Evolutionary conservation across 2,888 invertebrate genomes (phyloP), one percentile per base, ranked within the genome.

Genomic region (Orthosia gothica): DNA sequence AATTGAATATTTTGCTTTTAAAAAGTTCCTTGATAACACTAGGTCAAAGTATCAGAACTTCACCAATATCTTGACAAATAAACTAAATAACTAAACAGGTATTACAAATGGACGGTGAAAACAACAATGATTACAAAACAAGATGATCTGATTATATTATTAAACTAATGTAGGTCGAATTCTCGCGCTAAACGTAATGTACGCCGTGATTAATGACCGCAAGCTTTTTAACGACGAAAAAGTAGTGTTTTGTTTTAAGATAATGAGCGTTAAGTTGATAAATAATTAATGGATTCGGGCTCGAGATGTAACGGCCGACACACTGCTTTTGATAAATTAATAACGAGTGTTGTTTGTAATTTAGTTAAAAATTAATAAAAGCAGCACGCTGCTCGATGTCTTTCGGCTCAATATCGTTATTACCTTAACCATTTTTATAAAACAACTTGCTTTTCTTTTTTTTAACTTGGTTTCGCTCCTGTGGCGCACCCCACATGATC

Each of bases 231-330:
- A 92, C 90, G 91, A 91, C 89, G 88, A 92, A 92, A 92, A 90
- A 92, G 91, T 90, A 89, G 90, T 91, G 92, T 93, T 93, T 94
- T 94, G 92, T 93, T 93, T 91, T 89, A 85, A 90, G 92, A 92
- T 94, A 94, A 94, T 93, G 92, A 94, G 93, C 93, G 93, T 91
- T 93, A 92, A 93, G 90, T 91, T 92, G 90, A 91, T 92, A 92
- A 92, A 94, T 94, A 94, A 94, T 94, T 93, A 94, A 94, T 94
- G 92, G 90, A 86, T 82, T 77, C 69, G 86, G 87, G 83, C 82
- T 76, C 83, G 79, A 91, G 91, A 93, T 88, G 83, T 86, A 86
- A 86, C 86, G 80, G 82, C 84, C 79, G 83, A 86, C 84, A 87
- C 71, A 80, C 74, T 79, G 73, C 76, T 79, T 83, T 89, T 89